Base-by-base conservation (phyloP, 2,113 vertebrate species). In the Sorex fumeus region DNA sequence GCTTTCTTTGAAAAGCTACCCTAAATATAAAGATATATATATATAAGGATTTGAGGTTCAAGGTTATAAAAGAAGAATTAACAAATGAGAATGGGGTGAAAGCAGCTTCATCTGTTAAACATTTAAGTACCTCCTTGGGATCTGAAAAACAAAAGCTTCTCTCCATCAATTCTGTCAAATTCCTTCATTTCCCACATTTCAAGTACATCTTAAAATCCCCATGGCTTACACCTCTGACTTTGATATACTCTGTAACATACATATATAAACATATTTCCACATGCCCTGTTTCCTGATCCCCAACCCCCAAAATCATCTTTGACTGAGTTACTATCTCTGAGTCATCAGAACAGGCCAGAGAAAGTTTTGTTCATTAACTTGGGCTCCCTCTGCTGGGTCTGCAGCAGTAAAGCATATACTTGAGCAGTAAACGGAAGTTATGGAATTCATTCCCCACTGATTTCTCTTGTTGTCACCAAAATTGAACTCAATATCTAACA, bases 371-470 rank as follows among this genome's bases (percentile, higher is more conserved):
- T 94, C 34, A 1, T 91, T 95, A 96, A 40, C 96, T 92, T 47
- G 92, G 76, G 95, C 93, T 92, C 96, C 96, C 96, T 96, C 96
- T 97, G 91, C 96, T 96, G 96, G 95, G 84, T 36, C 18, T 87
- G 21, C 11, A 1, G 74, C 43, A 89, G 84, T 45, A 95, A 75
- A 57, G 84, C 95, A 95, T 27, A 47, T 28, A 64, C 25, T 36
- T 53, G 62, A 57, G 57, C 27, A 64, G 64, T 28, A 92, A 40
- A 78, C 67, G 34, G 30, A 87, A 53, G 11, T 87, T 69, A 34
- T 2, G 30, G 60, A 86, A 76, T 12, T 80, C 60, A 8, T 27
- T 71, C 30, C 36, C 84, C 16, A 18, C 53, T 74, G 57, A 93
- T 67, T 76, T 78, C 84, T 93, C 36, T 57, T 74, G 72, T 66